Percentiles rank a stretch among this genome's conserved stretches.
Conservation (phyloP, 2,797 vertebrate genomes). For the Limnodromus scolopaceus region DNA sequence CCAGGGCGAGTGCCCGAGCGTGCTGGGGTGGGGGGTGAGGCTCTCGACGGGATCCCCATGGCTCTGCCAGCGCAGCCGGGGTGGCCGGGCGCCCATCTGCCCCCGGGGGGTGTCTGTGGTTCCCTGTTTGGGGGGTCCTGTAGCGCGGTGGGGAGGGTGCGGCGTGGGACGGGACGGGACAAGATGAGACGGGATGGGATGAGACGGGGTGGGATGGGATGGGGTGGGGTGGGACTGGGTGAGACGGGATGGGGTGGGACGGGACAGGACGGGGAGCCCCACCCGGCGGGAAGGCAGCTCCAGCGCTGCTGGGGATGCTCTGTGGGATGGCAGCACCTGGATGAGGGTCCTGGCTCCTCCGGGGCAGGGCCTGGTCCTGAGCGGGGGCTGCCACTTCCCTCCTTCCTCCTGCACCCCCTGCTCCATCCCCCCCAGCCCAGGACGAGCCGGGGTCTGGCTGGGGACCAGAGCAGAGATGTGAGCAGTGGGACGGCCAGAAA, state of each 20-base stretch:
- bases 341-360: neutral
- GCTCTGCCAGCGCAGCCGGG: neutral
- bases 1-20: accelerated
- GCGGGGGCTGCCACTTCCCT: accelerated
- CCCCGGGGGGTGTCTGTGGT: neutral
- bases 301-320: neutral
- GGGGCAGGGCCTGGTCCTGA: neutral
- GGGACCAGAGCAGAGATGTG: neutral
- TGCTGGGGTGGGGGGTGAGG: neutral
- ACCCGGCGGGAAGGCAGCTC: neutral
- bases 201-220: neutral
- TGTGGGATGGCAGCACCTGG: neutral
- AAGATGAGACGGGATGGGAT: neutral
- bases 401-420: neutral
- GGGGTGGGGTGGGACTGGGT: neutral
- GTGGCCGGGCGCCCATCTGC: neutral
- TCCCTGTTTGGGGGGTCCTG: neutral
- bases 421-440: neutral
- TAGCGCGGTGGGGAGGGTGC: neutral
- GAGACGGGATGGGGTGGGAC: neutral
- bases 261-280: neutral
- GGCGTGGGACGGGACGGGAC: neutral
- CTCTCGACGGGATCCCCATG: neutral
- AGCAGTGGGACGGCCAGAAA: neutral
- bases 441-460: neutral